phyloP scores from a whole-genome alignment of 2,888 invertebrate species.

The Parnassius orleans region DNA sequence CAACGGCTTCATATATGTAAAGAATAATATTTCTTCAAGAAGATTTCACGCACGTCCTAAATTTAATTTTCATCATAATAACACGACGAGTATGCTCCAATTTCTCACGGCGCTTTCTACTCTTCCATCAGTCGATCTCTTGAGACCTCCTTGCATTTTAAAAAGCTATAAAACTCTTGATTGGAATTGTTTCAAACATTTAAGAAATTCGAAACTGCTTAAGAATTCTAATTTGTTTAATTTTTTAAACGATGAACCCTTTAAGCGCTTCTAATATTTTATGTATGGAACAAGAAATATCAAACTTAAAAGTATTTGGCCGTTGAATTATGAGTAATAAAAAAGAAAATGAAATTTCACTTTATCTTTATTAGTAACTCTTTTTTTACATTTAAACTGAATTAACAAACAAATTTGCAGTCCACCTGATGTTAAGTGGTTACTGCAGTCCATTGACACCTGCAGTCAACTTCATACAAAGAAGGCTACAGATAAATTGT shows the following conservation, averaged over 20 bases:
- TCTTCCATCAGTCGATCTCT: neutral
- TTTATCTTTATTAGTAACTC: no score
- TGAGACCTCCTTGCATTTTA: constrained; percentile 6
- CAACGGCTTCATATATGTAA: neutral
- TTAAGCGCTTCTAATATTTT: neutral
- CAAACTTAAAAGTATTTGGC: no score
- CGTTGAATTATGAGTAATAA: no score
- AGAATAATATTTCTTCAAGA: neutral
- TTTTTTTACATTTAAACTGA: no score
- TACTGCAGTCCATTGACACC: no score
- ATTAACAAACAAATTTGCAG: no score
- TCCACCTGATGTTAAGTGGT: no score
- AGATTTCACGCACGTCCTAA: constrained; percentile 8
- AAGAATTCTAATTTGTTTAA: constrained; percentile 10
- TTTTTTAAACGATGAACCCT: constrained; percentile 13
- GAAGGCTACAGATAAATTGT: no score
- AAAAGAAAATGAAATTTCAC: no score
- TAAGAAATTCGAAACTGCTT: constrained; percentile 1
- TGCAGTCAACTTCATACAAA: no score
- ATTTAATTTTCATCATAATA: constrained; percentile 14
- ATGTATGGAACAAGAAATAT: no score
- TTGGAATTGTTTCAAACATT: constrained; percentile 18
- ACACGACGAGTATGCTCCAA: constrained; percentile 1
- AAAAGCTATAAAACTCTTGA: constrained; percentile 14
- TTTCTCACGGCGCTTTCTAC: neutral